Percentiles rank a stretch among this genome's conserved stretches.
Evolutionary conservation across 2,113 vertebrate species (phyloP).

Genomic region (Centrocercus urophasianus): DNA sequence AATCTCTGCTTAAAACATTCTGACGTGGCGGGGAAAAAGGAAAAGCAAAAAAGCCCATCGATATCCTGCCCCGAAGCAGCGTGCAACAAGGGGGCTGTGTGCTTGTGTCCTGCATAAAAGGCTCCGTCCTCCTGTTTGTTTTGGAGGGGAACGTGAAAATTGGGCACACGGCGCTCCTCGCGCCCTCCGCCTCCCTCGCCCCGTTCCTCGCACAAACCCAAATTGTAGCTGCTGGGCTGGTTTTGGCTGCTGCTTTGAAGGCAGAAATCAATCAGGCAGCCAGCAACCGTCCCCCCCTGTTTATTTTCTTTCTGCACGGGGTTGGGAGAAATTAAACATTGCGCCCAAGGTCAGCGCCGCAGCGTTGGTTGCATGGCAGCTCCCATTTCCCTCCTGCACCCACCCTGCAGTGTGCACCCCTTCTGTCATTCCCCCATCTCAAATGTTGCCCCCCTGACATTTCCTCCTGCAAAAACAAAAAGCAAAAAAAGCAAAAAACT

Average conservation of each 20-base stretch:
- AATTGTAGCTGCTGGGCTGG: neutral
- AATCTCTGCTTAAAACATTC: neutral
- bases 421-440: neutral
- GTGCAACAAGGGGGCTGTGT: slow-evolving; percentile 52
- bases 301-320: neutral
- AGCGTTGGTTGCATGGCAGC: neutral
- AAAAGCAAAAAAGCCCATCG: neutral
- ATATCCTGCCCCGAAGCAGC: neutral
- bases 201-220: slow-evolving; percentile 17
- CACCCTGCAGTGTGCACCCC: neutral
- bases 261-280: neutral
- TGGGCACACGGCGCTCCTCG: neutral
- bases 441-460: fast-evolving
- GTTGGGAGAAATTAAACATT: neutral
- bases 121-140: neutral
- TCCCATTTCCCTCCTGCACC: neutral
- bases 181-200: neutral
- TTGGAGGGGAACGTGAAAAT: slow-evolving; percentile 29
- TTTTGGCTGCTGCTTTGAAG: neutral
- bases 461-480: neutral
- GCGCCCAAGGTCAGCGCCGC: neutral
- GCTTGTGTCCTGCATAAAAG: neutral
- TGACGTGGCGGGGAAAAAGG: neutral
- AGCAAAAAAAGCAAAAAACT: neutral
- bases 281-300: too few relatives aligned